Evolutionary conservation across 2,113 vertebrate species (phyloP).

Genomic region (Nipponia nippon): DNA sequence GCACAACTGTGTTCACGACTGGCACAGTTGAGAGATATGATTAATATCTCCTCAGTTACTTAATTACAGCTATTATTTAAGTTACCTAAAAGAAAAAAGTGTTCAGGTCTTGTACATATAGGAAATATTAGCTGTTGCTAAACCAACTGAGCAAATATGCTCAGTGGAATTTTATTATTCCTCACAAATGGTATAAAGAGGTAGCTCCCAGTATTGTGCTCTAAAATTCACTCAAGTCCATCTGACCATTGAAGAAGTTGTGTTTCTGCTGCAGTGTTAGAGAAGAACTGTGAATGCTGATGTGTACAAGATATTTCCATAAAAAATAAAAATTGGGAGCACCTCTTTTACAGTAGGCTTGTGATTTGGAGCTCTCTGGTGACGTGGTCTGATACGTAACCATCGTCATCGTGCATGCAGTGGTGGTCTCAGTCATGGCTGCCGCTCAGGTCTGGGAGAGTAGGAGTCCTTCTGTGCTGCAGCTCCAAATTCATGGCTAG

Average conservation of each 20-base stretch:
- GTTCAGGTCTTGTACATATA: not conserved
- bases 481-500: not conserved
- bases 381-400: accelerated
- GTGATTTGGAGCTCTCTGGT: not conserved
- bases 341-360: not conserved
- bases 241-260: not conserved
- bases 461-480: not conserved
- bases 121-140: not conserved
- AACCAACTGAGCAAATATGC: not conserved
- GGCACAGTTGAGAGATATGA: not conserved
- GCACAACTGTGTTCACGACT: not conserved
- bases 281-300: not conserved
- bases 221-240: not conserved
- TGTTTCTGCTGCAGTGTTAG: not conserved
- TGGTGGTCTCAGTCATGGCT: not conserved
- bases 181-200: not conserved
- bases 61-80: not conserved
- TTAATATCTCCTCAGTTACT: not conserved
- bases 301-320: not conserved
- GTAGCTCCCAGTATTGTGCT: not conserved
- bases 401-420: accelerated
- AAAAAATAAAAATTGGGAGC: no score
- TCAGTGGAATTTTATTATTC: not conserved
- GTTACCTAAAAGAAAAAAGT: not conserved
- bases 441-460: accelerated